These are phyloP conservation scores for Phania funesta DNA, from an alignment of 2,888 invertebrate species.

Conservation along the genomic window DNA sequence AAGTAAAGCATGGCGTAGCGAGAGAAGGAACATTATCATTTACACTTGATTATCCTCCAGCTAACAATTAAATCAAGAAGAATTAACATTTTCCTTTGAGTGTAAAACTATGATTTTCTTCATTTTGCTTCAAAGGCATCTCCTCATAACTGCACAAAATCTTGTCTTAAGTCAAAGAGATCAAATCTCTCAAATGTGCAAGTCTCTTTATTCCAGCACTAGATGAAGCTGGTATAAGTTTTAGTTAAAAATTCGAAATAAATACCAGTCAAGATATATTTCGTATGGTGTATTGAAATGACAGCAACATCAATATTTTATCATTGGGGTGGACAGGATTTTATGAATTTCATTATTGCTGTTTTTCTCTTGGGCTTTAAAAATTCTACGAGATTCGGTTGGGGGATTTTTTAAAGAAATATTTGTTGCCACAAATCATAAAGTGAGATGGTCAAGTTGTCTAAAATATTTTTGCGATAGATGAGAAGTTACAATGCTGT, in stretches of 20 bases:
- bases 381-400: not conserved
- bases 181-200: conserved; percentile 53
- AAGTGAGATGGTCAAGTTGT: no score
- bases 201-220: conserved; percentile 5
- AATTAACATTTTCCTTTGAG: conserved; percentile 53
- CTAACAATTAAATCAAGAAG: conserved; percentile 62
- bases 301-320: conserved; percentile 65
- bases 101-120: conserved; percentile 60
- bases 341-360: conserved; percentile 59
- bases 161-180: conserved; percentile 65
- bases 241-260: not conserved
- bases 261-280: conserved; percentile 57
- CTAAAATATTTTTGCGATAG: not conserved
- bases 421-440: no score
- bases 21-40: not conserved
- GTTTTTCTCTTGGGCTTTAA: not conserved
- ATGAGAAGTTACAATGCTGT: not conserved
- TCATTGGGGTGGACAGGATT: conserved; percentile 65
- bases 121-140: conserved; percentile 23
- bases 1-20: not conserved
- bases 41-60: conserved; percentile 65
- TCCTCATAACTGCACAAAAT: conserved; percentile 54
- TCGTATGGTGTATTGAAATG: conserved; percentile 55
- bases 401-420: not conserved
- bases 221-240: not conserved